phyloP scores from a whole-genome alignment of 2,113 vertebrate genomes.

The Corythoichthys intestinalis region DNA sequence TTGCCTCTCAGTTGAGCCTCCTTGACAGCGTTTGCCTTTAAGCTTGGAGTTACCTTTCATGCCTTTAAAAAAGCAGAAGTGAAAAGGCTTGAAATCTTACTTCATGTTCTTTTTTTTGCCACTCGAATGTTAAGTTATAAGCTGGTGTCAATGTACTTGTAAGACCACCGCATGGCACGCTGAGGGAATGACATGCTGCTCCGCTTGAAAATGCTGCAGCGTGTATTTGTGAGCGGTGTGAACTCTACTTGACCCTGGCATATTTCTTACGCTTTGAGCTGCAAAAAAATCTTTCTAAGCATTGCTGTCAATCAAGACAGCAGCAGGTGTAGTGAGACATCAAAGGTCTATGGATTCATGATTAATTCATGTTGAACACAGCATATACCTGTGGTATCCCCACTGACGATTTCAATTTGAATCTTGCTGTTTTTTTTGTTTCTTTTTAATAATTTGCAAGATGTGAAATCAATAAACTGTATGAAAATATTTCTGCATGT shows the following conservation, averaged over 20 bases:
- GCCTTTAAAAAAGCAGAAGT: neutral
- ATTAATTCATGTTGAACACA: conserved; percentile 68
- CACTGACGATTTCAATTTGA: conserved; percentile 50
- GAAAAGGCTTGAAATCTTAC: conserved; percentile 12
- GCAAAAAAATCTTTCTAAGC: conserved; percentile 53
- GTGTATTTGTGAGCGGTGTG: conserved; percentile 39
- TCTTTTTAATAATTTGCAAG: conserved; percentile 48
- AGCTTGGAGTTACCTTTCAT: neutral
- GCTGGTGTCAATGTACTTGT: conserved; percentile 3
- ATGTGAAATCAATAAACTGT: conserved; percentile 10
- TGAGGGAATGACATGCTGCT: conserved; percentile 17
- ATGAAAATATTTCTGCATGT: conserved; percentile 1
- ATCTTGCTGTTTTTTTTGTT: conserved; percentile 38
- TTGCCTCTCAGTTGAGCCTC: neutral
- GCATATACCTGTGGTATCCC: conserved; percentile 58
- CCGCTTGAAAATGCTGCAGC: conserved; percentile 24
- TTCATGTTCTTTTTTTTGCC: neutral
- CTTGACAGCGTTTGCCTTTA: neutral
- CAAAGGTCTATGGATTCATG: conserved; percentile 63
- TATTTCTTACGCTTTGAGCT: conserved; percentile 52
- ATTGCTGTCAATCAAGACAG: conserved; percentile 61
- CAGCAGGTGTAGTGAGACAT: conserved; percentile 58
- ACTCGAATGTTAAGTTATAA: conserved; percentile 15
- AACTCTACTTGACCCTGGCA: conserved; percentile 64
- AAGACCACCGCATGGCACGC: conserved; percentile 17